A percentile compares a stretch with the other conserved stretches of the same genome.
Evolutionary conservation across 2,797 vertebrate species (phyloP).

Genomic region (Halcyon badia): DNA sequence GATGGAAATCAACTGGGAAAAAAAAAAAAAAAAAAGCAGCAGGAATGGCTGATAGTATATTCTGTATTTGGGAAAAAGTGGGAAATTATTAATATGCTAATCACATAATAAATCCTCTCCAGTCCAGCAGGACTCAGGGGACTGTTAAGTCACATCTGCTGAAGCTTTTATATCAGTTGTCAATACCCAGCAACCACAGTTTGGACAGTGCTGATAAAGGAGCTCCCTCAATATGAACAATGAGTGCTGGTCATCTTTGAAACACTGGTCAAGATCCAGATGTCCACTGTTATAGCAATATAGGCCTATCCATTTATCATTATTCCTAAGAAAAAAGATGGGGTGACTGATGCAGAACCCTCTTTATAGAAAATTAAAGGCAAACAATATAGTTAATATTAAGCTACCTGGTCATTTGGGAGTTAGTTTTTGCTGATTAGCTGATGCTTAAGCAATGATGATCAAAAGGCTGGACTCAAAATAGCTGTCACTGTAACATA

Average conservation of each 20-base stretch:
- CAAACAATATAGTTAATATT: background rate
- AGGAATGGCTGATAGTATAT: background rate
- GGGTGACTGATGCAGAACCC: background rate
- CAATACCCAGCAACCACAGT: background rate
- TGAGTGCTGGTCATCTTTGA: background rate
- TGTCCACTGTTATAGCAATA: background rate
- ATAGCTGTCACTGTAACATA: background rate
- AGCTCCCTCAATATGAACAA: background rate
- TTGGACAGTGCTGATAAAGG: slow-evolving; percentile 33
- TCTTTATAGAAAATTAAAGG: background rate
- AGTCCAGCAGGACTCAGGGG: background rate
- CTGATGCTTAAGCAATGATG: background rate
- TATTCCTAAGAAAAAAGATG: background rate
- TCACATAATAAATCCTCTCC: slow-evolving; percentile 1
- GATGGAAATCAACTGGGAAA: background rate
- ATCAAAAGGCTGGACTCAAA: background rate
- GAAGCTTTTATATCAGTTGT: background rate
- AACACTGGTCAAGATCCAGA: background rate
- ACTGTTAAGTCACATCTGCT: slow-evolving; percentile 1
- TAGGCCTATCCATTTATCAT: background rate
- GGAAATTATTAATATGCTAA: slow-evolving; percentile 28
- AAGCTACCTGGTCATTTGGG: background rate
- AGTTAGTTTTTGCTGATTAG: background rate
- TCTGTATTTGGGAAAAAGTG: background rate
- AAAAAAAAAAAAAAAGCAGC: background rate